Percentiles rank a stretch among this genome's conserved stretches.
Evolutionary conservation across 2,888 invertebrate genomes (phyloP).

Genomic region (Mesochorus sp.): DNA sequence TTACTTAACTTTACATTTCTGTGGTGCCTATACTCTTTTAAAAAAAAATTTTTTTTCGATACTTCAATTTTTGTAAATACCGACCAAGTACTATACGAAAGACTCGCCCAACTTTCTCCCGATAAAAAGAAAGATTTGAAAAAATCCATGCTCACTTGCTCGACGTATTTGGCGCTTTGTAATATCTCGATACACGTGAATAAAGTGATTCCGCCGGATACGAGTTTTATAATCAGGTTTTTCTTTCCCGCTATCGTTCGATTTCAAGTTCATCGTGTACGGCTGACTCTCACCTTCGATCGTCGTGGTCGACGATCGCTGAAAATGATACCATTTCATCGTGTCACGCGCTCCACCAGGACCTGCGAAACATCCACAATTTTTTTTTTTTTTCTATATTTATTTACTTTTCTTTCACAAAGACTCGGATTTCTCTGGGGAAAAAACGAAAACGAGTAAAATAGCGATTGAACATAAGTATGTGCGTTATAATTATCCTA

Average conservation of each 20-base stretch:
- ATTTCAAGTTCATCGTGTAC: not conserved
- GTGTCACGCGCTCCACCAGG: conserved; percentile 21
- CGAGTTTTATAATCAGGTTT: conserved; percentile 46
- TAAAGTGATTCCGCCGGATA: conserved; percentile 50
- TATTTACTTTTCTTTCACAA: not conserved
- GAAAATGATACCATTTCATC: conserved; percentile 34
- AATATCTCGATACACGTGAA: not conserved
- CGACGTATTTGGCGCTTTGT: conserved; percentile 41
- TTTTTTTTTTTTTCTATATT: not conserved
- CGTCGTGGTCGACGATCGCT: conserved; percentile 8
- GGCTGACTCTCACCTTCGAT: conserved; percentile 51
- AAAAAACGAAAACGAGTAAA: not conserved
- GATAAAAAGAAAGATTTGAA: conserved; percentile 1
- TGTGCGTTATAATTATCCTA: conserved; percentile 26
- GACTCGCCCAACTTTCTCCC: conserved; percentile 44
- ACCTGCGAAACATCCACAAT: not conserved
- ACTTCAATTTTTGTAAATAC: not conserved
- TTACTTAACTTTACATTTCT: no score
- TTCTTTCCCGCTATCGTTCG: conserved; percentile 5
- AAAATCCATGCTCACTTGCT: not conserved
- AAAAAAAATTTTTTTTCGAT: not conserved
- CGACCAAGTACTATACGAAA: not conserved
- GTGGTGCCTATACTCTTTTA: no score
- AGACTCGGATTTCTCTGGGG: not conserved
- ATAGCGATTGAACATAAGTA: conserved; percentile 1